Conservation (phyloP, 2,888 invertebrate species). For the Stenodema calcarata region DNA sequence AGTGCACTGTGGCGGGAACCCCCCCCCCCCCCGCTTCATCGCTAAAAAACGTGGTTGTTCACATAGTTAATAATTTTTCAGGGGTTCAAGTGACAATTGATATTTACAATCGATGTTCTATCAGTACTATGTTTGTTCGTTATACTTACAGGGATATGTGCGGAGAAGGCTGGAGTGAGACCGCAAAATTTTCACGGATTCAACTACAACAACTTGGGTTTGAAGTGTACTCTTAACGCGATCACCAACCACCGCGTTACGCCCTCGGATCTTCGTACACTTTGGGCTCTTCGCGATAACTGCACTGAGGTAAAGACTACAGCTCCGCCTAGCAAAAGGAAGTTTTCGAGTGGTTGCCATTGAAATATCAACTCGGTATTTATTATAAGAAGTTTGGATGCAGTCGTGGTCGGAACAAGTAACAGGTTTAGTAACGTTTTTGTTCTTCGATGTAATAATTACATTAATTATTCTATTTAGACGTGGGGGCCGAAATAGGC, state of each 20-base stretch:
- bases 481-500: too few relatives aligned
- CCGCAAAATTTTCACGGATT: conserved; percentile 73
- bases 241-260: conserved; percentile 68
- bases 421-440: too few relatives aligned
- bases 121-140: not conserved
- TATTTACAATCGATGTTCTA: too few relatives aligned
- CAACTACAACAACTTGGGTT: conserved; percentile 64
- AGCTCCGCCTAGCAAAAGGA: conserved; percentile 51
- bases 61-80: too few relatives aligned
- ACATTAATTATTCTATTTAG: too few relatives aligned
- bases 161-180: conserved; percentile 66
- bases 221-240: conserved; percentile 62
- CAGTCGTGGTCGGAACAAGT: too few relatives aligned
- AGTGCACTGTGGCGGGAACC: too few relatives aligned
- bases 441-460: too few relatives aligned
- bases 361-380: not conserved
- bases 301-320: conserved; percentile 57
- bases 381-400: too few relatives aligned
- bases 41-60: too few relatives aligned
- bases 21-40: too few relatives aligned
- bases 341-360: conserved; percentile 24
- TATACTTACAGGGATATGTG: conserved; percentile 66
- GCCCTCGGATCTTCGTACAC: conserved; percentile 59
- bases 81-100: too few relatives aligned
- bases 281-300: conserved; percentile 59